Base-by-base conservation (phyloP, 2,888 invertebrate species). In the Microplitis manilae region DNA sequence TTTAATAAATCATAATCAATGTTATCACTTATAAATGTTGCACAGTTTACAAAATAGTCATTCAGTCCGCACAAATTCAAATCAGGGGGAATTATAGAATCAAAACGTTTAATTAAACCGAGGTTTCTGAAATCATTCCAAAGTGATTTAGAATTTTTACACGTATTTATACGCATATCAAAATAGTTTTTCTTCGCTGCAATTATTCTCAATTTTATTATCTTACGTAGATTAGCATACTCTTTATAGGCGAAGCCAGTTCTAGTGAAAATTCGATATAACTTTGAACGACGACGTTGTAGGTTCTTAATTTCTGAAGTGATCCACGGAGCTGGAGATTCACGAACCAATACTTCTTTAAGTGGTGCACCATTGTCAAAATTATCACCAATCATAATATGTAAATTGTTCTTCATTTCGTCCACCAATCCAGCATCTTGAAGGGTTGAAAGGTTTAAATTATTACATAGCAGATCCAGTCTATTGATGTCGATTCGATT, bases 41-140 rank as follows among this genome's bases (percentile, higher is more conserved):
- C n/a, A 5, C n/a, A 62, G 17, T 17, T 17, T 6, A 17, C 8
- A 62, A 62, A 62, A 17, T 62, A 17, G 17, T 62, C 62, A 62
- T 62, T 62, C 15, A 62, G 62, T 17, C 17, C 1, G 6, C 17
- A n/a, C 15, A 62, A 1, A 17, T 62, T 7, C n/a, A 62, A 17
- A 62, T 62, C 62, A n/a, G 62, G n/a, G 6, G 62, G n/a, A 1
- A 62, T n/a, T n/a, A 17, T 6, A n/a, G n/a, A 62, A 1, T n/a
- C 17, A 62, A 6, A n/a, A 62, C 15, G 17, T 17, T 1, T 62
- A 5, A 15, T 62, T 17, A 62, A 62, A 5, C 62, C 15, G 6
- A 62, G n/a, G 0, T 62, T 62, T 15, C 68, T 68, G 72, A 77
- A 77, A 73, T 77, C 73, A 62, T 73, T 50, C 40, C 61, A 13